Percentiles rank a stretch among this genome's conserved stretches.
phyloP scores from a whole-genome alignment of 2,888 invertebrate species.

The Tinea pellionella region DNA sequence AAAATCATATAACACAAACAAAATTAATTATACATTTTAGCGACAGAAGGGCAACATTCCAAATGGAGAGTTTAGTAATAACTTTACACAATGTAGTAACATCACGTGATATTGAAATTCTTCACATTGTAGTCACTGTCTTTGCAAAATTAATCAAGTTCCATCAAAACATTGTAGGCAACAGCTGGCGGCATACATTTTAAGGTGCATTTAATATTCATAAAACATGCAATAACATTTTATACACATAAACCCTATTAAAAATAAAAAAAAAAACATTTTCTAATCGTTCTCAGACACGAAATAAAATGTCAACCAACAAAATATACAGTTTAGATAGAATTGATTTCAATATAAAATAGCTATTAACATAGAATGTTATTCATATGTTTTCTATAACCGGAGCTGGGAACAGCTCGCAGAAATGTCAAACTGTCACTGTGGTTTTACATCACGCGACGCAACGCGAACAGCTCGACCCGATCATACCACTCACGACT shows the following conservation, averaged over 20 bases:
- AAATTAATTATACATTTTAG: neutral
- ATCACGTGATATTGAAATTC: slow-evolving; percentile 6
- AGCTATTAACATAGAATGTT: neutral
- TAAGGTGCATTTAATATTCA: too few relatives aligned
- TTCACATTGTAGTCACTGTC: neutral
- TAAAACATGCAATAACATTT: too few relatives aligned
- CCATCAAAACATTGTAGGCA: neutral
- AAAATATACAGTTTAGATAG: neutral
- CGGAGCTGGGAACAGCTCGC: neutral
- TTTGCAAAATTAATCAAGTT: neutral
- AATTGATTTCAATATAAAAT: neutral
- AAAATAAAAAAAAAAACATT: too few relatives aligned
- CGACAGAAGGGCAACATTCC: neutral
- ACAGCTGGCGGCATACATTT: too few relatives aligned
- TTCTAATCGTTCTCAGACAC: neutral
- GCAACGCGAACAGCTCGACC: too few relatives aligned
- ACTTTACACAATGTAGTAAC: neutral
- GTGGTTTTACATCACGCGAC: slow-evolving; percentile 15
- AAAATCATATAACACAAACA: neutral
- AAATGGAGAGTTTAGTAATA: neutral
- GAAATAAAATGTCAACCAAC: neutral
- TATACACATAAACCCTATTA: neutral
- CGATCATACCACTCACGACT: neutral
- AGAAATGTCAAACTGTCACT: slow-evolving; percentile 34
- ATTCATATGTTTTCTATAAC: neutral